These are phyloP conservation scores for Axis porcinus DNA, from an alignment of 2,113 vertebrate species.

Conservation along the genomic window DNA sequence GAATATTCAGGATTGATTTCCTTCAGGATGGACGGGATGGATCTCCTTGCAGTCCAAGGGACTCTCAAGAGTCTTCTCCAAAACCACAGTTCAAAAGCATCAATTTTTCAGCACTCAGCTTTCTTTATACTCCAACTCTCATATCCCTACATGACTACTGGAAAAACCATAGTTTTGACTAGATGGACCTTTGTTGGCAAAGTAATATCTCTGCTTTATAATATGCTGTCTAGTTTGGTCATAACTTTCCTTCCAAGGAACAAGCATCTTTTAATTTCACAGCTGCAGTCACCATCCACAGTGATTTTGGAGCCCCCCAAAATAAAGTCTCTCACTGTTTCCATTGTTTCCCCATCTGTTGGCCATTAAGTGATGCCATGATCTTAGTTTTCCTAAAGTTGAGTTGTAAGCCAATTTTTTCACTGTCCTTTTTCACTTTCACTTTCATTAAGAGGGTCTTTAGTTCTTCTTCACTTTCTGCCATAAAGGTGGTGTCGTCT, in stretches of 20 bases:
- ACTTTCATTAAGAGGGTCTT: neutral
- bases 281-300: neutral
- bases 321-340: neutral
- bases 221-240: neutral
- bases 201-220: neutral
- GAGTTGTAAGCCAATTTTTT: neutral
- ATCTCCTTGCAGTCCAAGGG: neutral
- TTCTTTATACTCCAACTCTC: neutral
- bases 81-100: neutral
- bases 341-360: neutral
- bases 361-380: neutral
- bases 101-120: neutral
- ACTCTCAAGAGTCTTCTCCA: neutral
- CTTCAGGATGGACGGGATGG: accelerated
- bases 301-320: neutral
- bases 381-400: neutral
- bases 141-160: neutral
- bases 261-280: neutral
- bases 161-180: neutral
- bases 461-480: neutral
- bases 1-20: neutral
- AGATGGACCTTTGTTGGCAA: neutral
- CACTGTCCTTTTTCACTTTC: neutral
- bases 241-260: neutral
- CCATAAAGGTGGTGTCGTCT: neutral